phyloP scores from a whole-genome alignment of 2,113 vertebrate species.

The Ammodytes dubius region DNA sequence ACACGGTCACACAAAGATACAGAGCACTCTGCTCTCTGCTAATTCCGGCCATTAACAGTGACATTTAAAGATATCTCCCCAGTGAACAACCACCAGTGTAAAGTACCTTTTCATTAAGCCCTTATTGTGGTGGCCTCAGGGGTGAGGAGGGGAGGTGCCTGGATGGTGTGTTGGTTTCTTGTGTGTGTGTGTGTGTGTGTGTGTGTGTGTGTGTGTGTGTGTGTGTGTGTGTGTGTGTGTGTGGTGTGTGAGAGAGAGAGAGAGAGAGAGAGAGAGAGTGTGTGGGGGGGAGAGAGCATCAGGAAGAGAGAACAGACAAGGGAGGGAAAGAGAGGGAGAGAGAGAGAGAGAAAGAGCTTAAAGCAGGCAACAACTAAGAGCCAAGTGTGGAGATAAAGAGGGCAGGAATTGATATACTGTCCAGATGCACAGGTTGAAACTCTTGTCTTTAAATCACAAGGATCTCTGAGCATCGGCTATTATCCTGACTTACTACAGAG shows the following conservation, averaged over 20 bases:
- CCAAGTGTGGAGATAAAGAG: conserved; percentile 37
- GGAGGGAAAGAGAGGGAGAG: not conserved
- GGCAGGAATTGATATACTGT: conserved; percentile 49
- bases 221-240: conserved; percentile 15
- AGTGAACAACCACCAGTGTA: conserved; percentile 62
- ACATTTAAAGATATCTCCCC: conserved; percentile 78
- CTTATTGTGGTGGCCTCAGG: conserved; percentile 72
- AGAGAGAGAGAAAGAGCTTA: conserved; percentile 13
- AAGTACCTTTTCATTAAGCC: conserved; percentile 82
- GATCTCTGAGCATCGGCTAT: conserved; percentile 50
- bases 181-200: conserved; percentile 21
- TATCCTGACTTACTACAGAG: conserved; percentile 49
- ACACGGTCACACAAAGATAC: conserved; percentile 49
- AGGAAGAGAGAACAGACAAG: not conserved
- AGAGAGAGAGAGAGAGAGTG: too few species aligned
- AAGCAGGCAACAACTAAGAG: conserved; percentile 37
- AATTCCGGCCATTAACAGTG: conserved; percentile 74
- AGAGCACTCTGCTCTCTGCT: conserved; percentile 57
- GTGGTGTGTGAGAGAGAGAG: conserved; percentile 27
- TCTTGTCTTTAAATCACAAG: conserved; percentile 64
- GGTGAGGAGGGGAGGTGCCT: conserved; percentile 52
- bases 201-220: conserved; percentile 18
- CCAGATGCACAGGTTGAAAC: conserved; percentile 46
- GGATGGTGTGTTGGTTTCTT: too few species aligned
- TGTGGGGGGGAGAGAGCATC: conserved; percentile 6